Conservation (phyloP, 2,888 invertebrate genomes). For the Dilophus febrilis region DNA sequence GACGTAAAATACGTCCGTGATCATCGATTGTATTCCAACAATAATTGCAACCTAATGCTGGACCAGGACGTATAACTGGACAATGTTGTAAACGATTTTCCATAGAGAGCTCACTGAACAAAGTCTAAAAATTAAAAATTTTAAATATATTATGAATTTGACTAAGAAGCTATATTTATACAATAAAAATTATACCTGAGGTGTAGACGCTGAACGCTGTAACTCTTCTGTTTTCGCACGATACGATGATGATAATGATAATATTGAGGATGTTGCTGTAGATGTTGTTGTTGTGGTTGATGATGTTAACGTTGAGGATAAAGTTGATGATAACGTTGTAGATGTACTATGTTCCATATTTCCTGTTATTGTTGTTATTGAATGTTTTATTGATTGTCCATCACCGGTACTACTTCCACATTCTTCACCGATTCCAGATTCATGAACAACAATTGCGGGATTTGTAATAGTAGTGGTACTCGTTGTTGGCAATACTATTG, state of each 20-base stretch:
- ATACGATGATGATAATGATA: slow-evolving; percentile 4
- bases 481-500: too few species aligned
- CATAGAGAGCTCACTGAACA: slow-evolving; percentile 27
- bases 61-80: slow-evolving; percentile 65
- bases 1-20: slow-evolving; percentile 60
- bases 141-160: too few species aligned
- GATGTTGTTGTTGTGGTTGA: slow-evolving; percentile 1
- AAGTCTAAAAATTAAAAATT: slow-evolving; percentile 13
- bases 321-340: not conserved
- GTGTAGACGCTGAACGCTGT: slow-evolving; percentile 41
- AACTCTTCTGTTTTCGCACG: slow-evolving; percentile 41
- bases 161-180: not conserved
- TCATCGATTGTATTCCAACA: slow-evolving; percentile 83
- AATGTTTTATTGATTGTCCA: not conserved
- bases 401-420: not conserved
- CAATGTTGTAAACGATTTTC: slow-evolving; percentile 58
- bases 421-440: too few species aligned
- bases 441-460: too few species aligned
- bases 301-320: not conserved
- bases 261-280: slow-evolving; percentile 1
- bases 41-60: slow-evolving; percentile 73
- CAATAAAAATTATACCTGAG: slow-evolving; percentile 31
- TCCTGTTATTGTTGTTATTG: not conserved
- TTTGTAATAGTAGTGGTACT: too few species aligned
- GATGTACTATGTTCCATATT: too few species aligned